phyloP scores from a whole-genome alignment of 2,888 invertebrate species.

The Caenorhabditis japonica region DNA sequence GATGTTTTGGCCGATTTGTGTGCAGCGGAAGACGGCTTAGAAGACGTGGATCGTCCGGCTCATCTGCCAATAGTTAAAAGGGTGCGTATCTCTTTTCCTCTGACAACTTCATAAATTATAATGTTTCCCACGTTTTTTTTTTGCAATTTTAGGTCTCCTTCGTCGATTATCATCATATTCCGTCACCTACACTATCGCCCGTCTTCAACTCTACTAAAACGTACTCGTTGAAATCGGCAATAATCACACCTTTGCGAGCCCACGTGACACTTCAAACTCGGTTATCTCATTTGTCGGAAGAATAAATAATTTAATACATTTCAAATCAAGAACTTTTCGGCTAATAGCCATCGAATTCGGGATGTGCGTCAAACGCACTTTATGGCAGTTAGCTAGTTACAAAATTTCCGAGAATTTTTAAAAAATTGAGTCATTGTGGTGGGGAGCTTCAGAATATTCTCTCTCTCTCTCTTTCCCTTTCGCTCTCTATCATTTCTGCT shows the following conservation, averaged over 20 bases:
- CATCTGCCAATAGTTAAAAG: constrained; percentile 1
- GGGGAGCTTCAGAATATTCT: no score
- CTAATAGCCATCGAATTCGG: no score
- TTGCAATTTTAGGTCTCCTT: constrained; percentile 38
- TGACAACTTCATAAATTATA: no score
- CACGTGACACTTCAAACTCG: constrained; percentile 45
- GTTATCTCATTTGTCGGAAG: constrained; percentile 40
- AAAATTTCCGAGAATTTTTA: no score
- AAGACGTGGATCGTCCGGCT: constrained; percentile 24
- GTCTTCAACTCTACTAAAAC: constrained; percentile 46
- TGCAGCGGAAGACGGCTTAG: constrained; percentile 11
- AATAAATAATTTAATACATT: constrained; percentile 26
- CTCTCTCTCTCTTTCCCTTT: no score
- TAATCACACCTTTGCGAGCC: constrained; percentile 42
- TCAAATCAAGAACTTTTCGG: neutral
- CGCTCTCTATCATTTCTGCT: neutral
- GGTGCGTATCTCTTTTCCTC: neutral
- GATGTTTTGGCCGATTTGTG: constrained; percentile 18
- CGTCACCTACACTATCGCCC: constrained; percentile 28
- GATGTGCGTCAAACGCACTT: no score
- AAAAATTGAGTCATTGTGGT: no score
- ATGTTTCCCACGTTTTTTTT: neutral
- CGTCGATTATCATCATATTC: constrained; percentile 41
- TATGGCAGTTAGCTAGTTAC: no score
- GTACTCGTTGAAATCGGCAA: constrained; percentile 48